Conservation (phyloP, 2,113 vertebrate species). For the Ahaetulla prasina region DNA sequence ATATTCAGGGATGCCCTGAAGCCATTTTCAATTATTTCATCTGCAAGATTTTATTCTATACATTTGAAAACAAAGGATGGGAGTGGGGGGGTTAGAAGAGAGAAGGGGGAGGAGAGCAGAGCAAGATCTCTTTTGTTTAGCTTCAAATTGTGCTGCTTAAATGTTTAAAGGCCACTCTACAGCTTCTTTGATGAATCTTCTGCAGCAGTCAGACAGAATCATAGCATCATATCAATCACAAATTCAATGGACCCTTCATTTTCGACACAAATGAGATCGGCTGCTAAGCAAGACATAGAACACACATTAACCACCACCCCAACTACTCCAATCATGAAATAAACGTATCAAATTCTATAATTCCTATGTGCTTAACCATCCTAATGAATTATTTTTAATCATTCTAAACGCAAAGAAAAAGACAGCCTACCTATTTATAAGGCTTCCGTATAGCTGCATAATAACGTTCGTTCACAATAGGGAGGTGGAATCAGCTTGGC, state of each 20-base stretch:
- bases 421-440: constrained; percentile 3
- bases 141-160: constrained; percentile 47
- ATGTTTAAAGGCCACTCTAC: constrained; percentile 51
- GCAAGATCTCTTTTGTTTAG: constrained; percentile 60
- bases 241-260: constrained; percentile 57
- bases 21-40: constrained; percentile 59
- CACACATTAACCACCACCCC: not conserved
- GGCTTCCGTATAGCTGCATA: not conserved
- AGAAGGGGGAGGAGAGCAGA: constrained; percentile 19
- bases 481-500: constrained; percentile 15
- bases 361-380: constrained; percentile 54
- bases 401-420: constrained; percentile 52
- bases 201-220: constrained; percentile 57
- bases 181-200: constrained; percentile 59
- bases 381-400: constrained; percentile 47
- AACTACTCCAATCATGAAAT: not conserved
- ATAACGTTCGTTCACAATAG: constrained; percentile 36
- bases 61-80: constrained; percentile 60
- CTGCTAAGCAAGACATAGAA: constrained; percentile 46
- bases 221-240: constrained; percentile 51
- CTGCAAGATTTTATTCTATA: constrained; percentile 44
- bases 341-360: constrained; percentile 20
- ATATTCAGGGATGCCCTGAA: constrained; percentile 56
- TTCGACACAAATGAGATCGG: constrained; percentile 27
- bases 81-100: not conserved